Evolutionary conservation across 2,888 invertebrate species (phyloP).

Genomic region (Sphecodes monilicornis): DNA sequence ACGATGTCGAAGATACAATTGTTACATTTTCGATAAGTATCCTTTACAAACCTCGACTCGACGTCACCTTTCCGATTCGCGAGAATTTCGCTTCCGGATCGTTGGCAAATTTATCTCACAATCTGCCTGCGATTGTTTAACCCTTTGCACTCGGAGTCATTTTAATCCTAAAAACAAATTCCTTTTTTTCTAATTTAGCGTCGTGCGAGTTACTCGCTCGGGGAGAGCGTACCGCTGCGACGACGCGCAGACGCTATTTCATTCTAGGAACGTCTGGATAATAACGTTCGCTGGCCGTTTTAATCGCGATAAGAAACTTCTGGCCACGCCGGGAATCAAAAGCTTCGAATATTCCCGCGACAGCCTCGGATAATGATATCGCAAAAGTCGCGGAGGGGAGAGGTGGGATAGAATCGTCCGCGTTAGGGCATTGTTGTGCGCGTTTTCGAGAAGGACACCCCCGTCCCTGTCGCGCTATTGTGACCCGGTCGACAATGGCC

Average conservation of each 20-base stretch:
- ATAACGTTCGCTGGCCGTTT: not conserved
- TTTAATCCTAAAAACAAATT: too few relatives aligned
- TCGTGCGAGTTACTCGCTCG: too few relatives aligned
- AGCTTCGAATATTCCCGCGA: not conserved
- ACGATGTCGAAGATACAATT: too few relatives aligned
- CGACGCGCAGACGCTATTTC: too few relatives aligned
- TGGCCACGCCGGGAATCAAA: not conserved
- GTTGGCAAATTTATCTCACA: too few relatives aligned
- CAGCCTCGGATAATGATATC: not conserved
- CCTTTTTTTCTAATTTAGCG: too few relatives aligned
- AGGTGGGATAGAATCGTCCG: not conserved
- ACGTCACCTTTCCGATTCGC: not conserved
- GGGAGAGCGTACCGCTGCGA: too few relatives aligned
- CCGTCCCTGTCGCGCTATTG: constrained; percentile 55
- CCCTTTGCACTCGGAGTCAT: too few relatives aligned
- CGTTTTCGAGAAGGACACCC: not conserved
- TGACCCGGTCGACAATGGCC: constrained; percentile 71
- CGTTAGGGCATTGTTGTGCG: constrained; percentile 2
- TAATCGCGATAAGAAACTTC: not conserved
- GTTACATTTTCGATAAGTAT: too few relatives aligned
- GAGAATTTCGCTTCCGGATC: too few relatives aligned
- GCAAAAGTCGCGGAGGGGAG: not conserved
- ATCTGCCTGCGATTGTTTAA: too few relatives aligned
- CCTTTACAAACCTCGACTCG: too few relatives aligned
- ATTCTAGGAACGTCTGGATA: not conserved